Evolutionary conservation across 1,140 invertebrate species (phyloP).

Genomic region (Paralvinella palmiformis): DNA sequence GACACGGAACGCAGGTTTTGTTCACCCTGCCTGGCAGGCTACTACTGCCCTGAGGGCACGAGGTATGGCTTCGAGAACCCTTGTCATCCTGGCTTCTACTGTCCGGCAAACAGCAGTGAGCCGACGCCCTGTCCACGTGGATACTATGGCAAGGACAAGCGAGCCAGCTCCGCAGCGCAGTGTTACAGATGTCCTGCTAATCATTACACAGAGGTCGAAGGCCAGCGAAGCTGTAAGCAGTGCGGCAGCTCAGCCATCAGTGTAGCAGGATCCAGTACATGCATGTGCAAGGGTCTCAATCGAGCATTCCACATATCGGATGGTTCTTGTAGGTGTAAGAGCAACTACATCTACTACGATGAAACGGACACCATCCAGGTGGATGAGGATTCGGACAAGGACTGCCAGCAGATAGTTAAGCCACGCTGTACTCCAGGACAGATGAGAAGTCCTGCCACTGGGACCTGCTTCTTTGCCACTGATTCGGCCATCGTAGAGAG

Average conservation of each 20-base stretch:
- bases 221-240: slow-evolving; percentile 26
- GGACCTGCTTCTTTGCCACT: slow-evolving; percentile 28
- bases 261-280: slow-evolving; percentile 24
- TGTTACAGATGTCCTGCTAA: slow-evolving; percentile 32
- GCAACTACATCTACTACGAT: slow-evolving; percentile 42
- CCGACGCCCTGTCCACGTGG: slow-evolving; percentile 34
- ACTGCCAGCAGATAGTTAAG: slow-evolving; percentile 41
- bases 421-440: slow-evolving; percentile 29
- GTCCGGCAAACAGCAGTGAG: slow-evolving; percentile 30
- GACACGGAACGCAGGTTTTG: slow-evolving; percentile 30
- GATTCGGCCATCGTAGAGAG: slow-evolving; percentile 25
- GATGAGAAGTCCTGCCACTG: slow-evolving; percentile 21
- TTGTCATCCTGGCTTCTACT: slow-evolving; percentile 33
- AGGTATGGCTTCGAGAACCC: slow-evolving; percentile 23
- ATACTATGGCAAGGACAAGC: slow-evolving; percentile 27
- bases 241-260: slow-evolving; percentile 37
- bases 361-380: slow-evolving; percentile 24
- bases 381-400: slow-evolving; percentile 27
- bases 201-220: slow-evolving; percentile 33
- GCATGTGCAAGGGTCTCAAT: slow-evolving; percentile 37
- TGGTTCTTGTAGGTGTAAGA: slow-evolving; percentile 34
- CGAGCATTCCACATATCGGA: slow-evolving; percentile 35
- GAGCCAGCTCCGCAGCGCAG: slow-evolving; percentile 23
- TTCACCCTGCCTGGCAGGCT: slow-evolving; percentile 35
- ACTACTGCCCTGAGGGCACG: slow-evolving; percentile 37